A percentile compares a stretch with the other conserved stretches of the same genome.
Evolutionary conservation across 2,113 vertebrate genomes (phyloP).

Genomic region (Panthera tigris): DNA sequence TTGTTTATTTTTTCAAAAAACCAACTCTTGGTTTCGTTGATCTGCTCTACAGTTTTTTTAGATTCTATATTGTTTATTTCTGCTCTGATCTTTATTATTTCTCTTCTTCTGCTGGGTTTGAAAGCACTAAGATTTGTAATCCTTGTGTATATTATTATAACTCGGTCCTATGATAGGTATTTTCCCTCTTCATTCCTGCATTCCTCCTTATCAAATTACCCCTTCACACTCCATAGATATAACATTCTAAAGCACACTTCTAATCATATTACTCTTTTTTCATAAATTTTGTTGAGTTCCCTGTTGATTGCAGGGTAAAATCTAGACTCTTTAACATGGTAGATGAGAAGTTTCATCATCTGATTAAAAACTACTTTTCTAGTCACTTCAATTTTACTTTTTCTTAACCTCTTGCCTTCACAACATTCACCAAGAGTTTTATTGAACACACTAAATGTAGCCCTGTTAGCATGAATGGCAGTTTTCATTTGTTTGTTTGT

Average conservation of each 20-base stretch:
- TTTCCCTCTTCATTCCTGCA: not conserved
- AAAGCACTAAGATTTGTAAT: not conserved
- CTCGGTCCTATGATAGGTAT: not conserved
- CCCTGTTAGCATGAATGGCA: not conserved
- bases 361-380: not conserved
- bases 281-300: not conserved
- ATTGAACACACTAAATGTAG: not conserved
- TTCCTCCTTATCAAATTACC: not conserved
- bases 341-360: not conserved
- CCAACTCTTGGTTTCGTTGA: too few species aligned
- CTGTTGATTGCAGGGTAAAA: not conserved
- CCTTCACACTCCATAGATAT: not conserved
- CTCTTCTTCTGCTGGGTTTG: too few species aligned
- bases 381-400: not conserved
- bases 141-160: not conserved
- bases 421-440: not conserved
- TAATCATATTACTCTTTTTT: not conserved
- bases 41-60: too few species aligned
- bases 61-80: too few species aligned
- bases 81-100: too few species aligned
- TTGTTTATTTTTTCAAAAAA: too few species aligned
- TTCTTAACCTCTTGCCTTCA: not conserved
- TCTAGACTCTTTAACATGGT: not conserved
- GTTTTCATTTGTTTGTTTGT: too few species aligned
- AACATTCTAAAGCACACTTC: not conserved